Conservation (phyloP, 2,113 vertebrate species). For the Xyliphius kryptos region DNA sequence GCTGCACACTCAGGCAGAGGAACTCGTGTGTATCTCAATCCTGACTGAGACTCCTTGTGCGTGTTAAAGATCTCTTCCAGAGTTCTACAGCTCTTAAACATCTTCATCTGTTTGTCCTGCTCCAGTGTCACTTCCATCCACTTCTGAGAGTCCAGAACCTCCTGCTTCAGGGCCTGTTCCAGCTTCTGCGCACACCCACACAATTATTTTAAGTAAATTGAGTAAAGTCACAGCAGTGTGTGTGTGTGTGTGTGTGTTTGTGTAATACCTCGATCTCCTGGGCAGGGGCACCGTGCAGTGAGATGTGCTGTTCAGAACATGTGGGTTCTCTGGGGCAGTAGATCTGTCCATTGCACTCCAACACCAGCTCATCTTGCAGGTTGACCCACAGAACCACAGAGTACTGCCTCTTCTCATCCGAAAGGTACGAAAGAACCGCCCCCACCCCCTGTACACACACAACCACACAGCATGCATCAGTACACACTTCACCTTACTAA, state of each 20-base stretch:
- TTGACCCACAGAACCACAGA: constrained; percentile 79
- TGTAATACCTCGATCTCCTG: constrained; percentile 66
- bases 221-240: too few relatives aligned
- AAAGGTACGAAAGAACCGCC: constrained; percentile 76
- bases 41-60: constrained; percentile 65
- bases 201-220: too few relatives aligned
- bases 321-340: constrained; percentile 65
- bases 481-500: too few relatives aligned
- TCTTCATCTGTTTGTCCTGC: constrained; percentile 85
- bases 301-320: constrained; percentile 67
- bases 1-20: constrained; percentile 67
- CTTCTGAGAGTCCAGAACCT: constrained; percentile 67
- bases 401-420: constrained; percentile 80
- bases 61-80: constrained; percentile 80
- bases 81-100: constrained; percentile 86
- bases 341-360: constrained; percentile 83
- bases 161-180: constrained; percentile 75
- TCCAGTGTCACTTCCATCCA: constrained; percentile 75
- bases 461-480: too few relatives aligned
- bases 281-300: constrained; percentile 54
- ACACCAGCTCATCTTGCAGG: constrained; percentile 81
- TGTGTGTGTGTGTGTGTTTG: neutral
- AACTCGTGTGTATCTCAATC: constrained; percentile 76
- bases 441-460: constrained; percentile 72
- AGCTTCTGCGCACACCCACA: constrained; percentile 66